Percentiles rank a stretch among this genome's conserved stretches.
These are phyloP conservation scores for Arrhopalites spinosus DNA, from an alignment of 2,888 invertebrate species.

Conservation along the genomic window DNA sequence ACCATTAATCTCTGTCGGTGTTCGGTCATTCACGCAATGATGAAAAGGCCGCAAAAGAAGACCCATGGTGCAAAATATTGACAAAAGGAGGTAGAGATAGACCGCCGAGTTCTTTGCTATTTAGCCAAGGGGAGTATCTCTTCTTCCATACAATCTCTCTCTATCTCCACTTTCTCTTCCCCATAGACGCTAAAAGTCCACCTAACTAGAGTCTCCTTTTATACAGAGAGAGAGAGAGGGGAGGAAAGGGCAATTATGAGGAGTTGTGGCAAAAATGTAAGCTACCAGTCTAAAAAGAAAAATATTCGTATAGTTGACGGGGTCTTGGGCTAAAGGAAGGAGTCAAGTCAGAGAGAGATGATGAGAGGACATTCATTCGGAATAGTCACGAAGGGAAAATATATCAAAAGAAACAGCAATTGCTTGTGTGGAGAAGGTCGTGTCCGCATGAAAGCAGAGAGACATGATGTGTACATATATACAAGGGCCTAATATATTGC, in stretches of 20 bases:
- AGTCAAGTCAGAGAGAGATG: constrained; percentile 29
- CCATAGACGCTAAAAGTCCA: neutral
- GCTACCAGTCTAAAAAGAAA: neutral
- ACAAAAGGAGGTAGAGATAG: constrained; percentile 11
- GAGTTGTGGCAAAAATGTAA: neutral
- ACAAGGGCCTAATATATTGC: neutral
- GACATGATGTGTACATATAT: no score
- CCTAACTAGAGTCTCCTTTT: neutral
- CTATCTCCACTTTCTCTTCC: neutral
- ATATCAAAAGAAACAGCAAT: constrained; percentile 29
- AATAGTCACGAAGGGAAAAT: constrained; percentile 42
- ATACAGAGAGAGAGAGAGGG: neutral
- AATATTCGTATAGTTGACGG: neutral
- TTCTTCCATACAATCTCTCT: neutral
- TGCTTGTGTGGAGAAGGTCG: constrained; percentile 7
- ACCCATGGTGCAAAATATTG: constrained; percentile 31
- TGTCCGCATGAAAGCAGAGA: neutral
- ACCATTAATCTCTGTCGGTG: constrained; percentile 43
- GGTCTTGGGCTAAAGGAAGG: neutral
- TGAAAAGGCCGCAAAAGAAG: constrained; percentile 28
- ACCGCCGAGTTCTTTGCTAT: neutral
- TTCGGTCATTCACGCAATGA: constrained; percentile 43
- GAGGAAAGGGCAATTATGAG: neutral
- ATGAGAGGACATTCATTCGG: constrained; percentile 41
- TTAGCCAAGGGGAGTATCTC: neutral